Base-by-base conservation (phyloP, 1,140 invertebrate species). In the Sarcophaga bullata region DNA sequence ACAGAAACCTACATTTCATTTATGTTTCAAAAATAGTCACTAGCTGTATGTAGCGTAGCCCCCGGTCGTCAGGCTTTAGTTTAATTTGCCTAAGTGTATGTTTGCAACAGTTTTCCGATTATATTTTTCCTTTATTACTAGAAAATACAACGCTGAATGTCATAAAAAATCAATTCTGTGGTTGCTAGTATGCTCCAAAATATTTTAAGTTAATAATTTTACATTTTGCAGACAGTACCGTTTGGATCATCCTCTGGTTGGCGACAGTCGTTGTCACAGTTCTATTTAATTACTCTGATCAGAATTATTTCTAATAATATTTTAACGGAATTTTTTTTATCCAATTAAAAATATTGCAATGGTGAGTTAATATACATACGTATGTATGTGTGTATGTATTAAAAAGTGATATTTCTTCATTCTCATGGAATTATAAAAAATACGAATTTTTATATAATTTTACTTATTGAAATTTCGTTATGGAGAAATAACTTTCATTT, bases 401-500 rank as follows among this genome's bases (percentile, higher is more conserved):
- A 37, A 37, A 37, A 37, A 37, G 25, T 37, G 25, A 37, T 37
- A 37, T 37, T 37, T 37, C 25, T 37, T 37, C 25, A 37, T 37
- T 37, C 25, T 4, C 25, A 37, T 37, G 25, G 25, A 37, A 37
- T 37, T 37, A 37, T 37, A 37, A 37, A 37, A n/a, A 52, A 68
- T 19, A 68, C 25, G 25, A 37, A 37, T 37, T 37, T 37, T 58
- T 68, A 19, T 68, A 68, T 68, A 68, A 19, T 68, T 8, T 68
- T 68, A 19, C 19, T 68, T 19, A 19, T 68, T 8, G 6, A 25
- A 19, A 68, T 19, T 68, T 52, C 48, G 8, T 78, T 72, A n/a
- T 62, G 80, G 80, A 81, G 54, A 68, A 81, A 46, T 81, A 68
- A 81, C 80, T 81, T 81, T 81, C 80, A 81, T 81, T 81, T 81